These are phyloP conservation scores for Sylvietta virens DNA, from an alignment of 2,113 vertebrate species.

Conservation along the genomic window DNA sequence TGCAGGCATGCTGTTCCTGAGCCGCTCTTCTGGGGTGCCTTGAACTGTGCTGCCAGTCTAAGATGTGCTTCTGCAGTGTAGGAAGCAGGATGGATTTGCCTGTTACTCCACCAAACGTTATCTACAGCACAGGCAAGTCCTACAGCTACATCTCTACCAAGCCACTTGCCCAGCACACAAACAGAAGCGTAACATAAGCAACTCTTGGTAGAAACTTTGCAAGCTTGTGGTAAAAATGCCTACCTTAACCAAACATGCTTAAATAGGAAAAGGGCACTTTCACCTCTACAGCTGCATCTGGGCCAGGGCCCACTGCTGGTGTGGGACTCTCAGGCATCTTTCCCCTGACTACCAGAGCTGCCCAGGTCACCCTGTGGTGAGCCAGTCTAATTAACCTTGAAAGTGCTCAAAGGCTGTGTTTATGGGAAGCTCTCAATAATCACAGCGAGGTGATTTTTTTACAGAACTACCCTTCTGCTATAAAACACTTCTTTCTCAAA, in stretches of 20 bases:
- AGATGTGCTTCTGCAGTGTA: neutral
- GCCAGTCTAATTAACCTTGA: neutral
- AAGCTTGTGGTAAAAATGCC: neutral
- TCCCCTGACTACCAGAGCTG: neutral
- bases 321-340: neutral
- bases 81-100: neutral
- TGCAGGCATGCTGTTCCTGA: rapidly evolving
- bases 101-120: neutral
- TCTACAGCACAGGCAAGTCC: neutral
- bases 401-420: neutral
- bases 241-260: neutral
- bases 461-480: neutral
- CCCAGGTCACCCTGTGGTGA: neutral
- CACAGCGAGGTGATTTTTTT: neutral
- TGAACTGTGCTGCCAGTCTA: neutral
- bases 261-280: neutral
- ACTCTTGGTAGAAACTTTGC: neutral
- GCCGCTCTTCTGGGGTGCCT: neutral
- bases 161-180: neutral
- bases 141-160: neutral
- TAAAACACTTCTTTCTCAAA: neutral
- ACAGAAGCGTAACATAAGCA: neutral
- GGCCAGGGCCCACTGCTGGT: neutral
- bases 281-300: neutral
- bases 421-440: neutral